These are phyloP conservation scores for Miltochrista miniata DNA, from an alignment of 2,888 invertebrate genomes.

Conservation along the genomic window DNA sequence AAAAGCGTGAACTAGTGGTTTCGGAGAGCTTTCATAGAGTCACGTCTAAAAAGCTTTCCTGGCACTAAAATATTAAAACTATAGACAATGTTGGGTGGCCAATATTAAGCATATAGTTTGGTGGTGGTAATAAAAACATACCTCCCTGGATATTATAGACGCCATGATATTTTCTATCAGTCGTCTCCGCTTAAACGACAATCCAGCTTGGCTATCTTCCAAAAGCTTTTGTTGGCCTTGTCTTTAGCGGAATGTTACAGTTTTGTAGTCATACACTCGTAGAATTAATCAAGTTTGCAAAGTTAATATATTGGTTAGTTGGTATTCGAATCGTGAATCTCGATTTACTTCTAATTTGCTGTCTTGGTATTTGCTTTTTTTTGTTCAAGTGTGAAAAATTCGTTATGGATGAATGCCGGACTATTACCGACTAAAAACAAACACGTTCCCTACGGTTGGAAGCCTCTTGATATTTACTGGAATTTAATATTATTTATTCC, in stretches of 20 bases:
- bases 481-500: background rate
- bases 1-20: too few relatives aligned
- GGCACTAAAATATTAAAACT: too few relatives aligned
- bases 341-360: slow-evolving; percentile 24
- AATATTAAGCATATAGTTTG: slow-evolving; percentile 7
- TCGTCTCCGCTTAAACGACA: slow-evolving; percentile 51
- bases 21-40: too few relatives aligned
- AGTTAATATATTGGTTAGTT: slow-evolving; percentile 24
- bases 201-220: slow-evolving; percentile 54
- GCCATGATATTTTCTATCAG: slow-evolving; percentile 55
- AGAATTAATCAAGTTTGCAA: slow-evolving; percentile 37
- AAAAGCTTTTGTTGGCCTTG: slow-evolving; percentile 53
- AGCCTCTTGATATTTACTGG: slow-evolving; percentile 10
- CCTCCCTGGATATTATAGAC: slow-evolving; percentile 47
- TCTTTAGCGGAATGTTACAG: slow-evolving; percentile 47
- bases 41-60: too few relatives aligned
- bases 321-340: slow-evolving; percentile 27
- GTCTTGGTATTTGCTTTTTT: slow-evolving; percentile 10
- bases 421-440: too few relatives aligned
- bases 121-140: slow-evolving; percentile 46
- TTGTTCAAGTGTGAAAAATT: too few relatives aligned
- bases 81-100: too few relatives aligned
- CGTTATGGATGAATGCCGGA: too few relatives aligned
- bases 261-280: slow-evolving; percentile 33
- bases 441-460: too few relatives aligned